These are phyloP conservation scores for Bagarius yarrelli DNA, from an alignment of 2,113 vertebrate genomes.

Conservation along the genomic window DNA sequence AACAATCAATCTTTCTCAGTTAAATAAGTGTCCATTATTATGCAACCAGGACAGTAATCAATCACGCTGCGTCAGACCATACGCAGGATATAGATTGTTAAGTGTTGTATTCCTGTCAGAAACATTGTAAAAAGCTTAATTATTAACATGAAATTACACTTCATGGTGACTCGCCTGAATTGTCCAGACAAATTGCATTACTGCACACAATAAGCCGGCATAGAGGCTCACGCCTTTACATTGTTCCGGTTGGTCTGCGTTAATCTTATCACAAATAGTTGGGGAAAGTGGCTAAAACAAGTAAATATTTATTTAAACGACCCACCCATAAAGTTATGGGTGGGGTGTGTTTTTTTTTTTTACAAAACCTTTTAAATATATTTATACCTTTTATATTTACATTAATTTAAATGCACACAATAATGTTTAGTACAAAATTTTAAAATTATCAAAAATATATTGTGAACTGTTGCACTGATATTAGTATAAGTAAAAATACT, in stretches of 20 bases:
- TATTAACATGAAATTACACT: constrained; percentile 16
- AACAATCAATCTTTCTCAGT: constrained; percentile 5
- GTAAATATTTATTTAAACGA: not conserved
- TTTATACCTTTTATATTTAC: not conserved
- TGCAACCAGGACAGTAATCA: constrained; percentile 15
- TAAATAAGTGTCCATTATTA: constrained; percentile 20
- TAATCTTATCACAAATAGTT: constrained; percentile 25
- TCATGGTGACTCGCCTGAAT: not conserved
- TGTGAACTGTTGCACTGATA: not conserved
- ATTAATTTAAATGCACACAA: not conserved
- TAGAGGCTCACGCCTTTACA: constrained; percentile 15
- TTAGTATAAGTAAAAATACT: not conserved
- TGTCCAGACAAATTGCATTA: not conserved
- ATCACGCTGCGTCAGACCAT: constrained; percentile 2
- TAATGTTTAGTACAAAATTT: not conserved
- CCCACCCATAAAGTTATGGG: constrained; percentile 10
- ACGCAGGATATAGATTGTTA: not conserved
- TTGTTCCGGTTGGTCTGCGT: not conserved
- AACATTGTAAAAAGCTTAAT: constrained; percentile 17
- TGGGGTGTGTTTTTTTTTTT: not conserved
- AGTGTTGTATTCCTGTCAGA: not conserved
- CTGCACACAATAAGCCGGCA: not conserved
- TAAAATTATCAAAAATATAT: not conserved
- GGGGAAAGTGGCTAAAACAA: not conserved
- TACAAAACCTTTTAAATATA: not conserved